These are phyloP conservation scores for Clarias batrachus DNA, from an alignment of 2,113 vertebrate species.

Conservation along the genomic window DNA sequence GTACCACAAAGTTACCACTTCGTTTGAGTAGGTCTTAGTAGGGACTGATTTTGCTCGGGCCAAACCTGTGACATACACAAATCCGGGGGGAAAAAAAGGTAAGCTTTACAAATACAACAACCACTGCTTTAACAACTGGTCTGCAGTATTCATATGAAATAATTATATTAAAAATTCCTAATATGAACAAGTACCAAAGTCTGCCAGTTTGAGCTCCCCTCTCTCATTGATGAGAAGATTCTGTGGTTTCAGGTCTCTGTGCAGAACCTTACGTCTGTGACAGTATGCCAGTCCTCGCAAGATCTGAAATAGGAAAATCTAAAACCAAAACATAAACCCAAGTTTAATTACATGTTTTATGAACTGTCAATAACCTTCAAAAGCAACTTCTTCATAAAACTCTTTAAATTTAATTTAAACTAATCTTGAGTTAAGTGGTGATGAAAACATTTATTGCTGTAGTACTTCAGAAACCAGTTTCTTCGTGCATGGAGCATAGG, in stretches of 20 bases:
- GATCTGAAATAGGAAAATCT: constrained; percentile 98
- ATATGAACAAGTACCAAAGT: constrained; percentile 81
- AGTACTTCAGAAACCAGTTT: neutral
- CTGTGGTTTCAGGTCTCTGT: constrained; percentile 96
- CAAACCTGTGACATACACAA: constrained; percentile 73
- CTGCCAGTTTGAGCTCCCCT: constrained; percentile 95
- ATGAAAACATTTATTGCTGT: neutral
- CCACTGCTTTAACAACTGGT: constrained; percentile 19
- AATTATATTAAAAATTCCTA: neutral
- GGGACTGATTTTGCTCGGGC: constrained; percentile 95
- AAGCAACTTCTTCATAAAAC: neutral
- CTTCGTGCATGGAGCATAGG: neutral
- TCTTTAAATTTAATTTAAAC: neutral
- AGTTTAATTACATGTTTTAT: neutral
- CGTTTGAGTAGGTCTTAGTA: constrained; percentile 96
- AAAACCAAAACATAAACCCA: constrained; percentile 17
- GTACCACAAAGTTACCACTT: constrained; percentile 97
- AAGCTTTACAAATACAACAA: neutral
- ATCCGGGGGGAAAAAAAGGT: neutral
- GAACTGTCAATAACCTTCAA: neutral
- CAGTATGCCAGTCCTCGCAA: constrained; percentile 96
- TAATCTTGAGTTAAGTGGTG: neutral
- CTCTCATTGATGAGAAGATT: constrained; percentile 97
- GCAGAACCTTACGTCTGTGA: constrained; percentile 93
- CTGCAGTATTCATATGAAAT: neutral